Conservation (phyloP, 1,140 invertebrate species). For the Neodiprion fabricii region DNA sequence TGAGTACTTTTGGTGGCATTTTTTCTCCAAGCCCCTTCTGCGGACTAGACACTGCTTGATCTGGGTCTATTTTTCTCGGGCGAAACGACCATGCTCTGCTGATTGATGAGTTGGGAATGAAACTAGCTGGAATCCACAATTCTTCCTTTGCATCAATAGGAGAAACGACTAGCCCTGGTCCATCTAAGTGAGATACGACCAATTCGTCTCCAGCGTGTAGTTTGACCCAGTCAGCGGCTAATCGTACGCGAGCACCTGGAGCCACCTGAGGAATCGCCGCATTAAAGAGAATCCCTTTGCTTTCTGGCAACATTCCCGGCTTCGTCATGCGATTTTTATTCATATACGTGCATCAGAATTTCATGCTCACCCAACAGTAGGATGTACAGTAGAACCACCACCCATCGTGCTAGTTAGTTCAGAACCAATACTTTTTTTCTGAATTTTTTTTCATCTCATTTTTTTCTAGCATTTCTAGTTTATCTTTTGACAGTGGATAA, state of each 20-base stretch:
- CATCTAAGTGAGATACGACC: constrained; percentile 58
- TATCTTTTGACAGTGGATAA: background rate
- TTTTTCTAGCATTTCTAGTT: constrained; percentile 22
- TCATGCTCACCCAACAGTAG: constrained; percentile 22
- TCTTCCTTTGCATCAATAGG: constrained; percentile 57
- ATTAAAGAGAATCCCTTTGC: constrained; percentile 1
- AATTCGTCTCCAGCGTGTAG: constrained; percentile 63
- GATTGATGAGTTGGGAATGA: constrained; percentile 62
- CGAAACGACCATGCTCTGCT: constrained; percentile 70
- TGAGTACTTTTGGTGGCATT: constrained; percentile 38
- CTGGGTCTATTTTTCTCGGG: constrained; percentile 57
- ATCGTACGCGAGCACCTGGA: constrained; percentile 61
- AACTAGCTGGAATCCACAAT: constrained; percentile 71
- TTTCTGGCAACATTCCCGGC: background rate
- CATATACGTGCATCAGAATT: background rate
- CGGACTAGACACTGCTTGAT: constrained; percentile 25
- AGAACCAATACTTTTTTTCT: constrained; percentile 15
- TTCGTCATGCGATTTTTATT: background rate
- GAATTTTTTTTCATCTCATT: constrained; percentile 20
- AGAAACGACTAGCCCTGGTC: constrained; percentile 57
- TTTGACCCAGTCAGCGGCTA: constrained; percentile 63
- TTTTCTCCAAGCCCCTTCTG: constrained; percentile 29
- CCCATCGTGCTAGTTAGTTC: constrained; percentile 27
- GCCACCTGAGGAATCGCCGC: constrained; percentile 54
- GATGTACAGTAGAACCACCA: constrained; percentile 20